Percentiles rank a stretch among this genome's conserved stretches.
Evolutionary conservation across 2,797 vertebrate genomes (phyloP).

Genomic region (Leptodactylus fallax): DNA sequence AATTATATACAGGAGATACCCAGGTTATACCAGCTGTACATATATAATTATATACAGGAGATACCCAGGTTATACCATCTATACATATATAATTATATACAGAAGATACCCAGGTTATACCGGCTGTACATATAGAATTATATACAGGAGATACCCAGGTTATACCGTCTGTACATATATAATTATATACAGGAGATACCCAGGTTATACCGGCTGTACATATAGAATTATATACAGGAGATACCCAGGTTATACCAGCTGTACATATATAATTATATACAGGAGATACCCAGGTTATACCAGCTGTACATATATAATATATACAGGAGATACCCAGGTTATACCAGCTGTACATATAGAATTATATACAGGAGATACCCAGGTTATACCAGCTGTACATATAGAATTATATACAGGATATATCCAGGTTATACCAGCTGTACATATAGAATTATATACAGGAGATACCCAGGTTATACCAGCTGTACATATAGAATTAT

Average conservation of each 20-base stretch:
- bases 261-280: not conserved
- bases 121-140: not conserved
- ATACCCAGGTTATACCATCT: conserved; percentile 4
- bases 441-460: not conserved
- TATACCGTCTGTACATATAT: not conserved
- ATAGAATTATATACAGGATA: not conserved
- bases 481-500: not conserved
- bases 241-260: not conserved
- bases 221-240: not conserved
- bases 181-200: not conserved
- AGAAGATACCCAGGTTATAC: not conserved
- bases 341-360: not conserved
- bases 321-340: not conserved
- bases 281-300: not conserved
- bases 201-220: not conserved
- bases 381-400: not conserved
- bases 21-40: not conserved
- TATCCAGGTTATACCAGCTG: not conserved
- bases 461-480: not conserved
- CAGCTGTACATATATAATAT: not conserved
- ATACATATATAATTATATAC: too few species aligned
- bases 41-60: not conserved
- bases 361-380: not conserved
- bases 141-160: not conserved
- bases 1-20: not conserved